These are phyloP conservation scores for Megalops cyprinoides DNA, from an alignment of 2,797 vertebrate species.

Conservation along the genomic window DNA sequence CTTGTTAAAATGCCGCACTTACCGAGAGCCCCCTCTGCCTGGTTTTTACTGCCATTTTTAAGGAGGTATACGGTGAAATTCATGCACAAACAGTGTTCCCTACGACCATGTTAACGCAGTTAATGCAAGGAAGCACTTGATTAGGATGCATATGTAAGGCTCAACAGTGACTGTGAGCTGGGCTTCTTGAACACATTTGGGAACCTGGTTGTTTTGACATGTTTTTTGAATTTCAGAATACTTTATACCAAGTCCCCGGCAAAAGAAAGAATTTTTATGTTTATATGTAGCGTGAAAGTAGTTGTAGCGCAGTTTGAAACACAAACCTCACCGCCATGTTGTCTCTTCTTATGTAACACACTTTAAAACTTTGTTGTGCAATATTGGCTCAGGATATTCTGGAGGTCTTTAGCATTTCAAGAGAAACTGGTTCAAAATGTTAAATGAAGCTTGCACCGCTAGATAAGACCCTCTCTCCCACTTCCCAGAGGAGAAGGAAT, in stretches of 20 bases:
- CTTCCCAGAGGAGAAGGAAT: neutral
- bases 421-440: conserved; percentile 17
- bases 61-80: neutral
- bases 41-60: neutral
- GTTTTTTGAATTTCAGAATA: too few relatives aligned
- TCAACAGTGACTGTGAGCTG: too few relatives aligned
- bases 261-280: too few relatives aligned
- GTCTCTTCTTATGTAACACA: neutral
- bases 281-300: too few relatives aligned
- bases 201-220: too few relatives aligned
- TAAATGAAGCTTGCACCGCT: conserved; percentile 15
- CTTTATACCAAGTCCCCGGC: too few relatives aligned
- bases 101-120: neutral
- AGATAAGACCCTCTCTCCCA: neutral
- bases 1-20: conserved; percentile 1
- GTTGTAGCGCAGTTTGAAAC: too few relatives aligned
- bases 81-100: neutral
- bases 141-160: neutral
- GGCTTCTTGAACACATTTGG: too few relatives aligned
- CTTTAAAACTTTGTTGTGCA: neutral
- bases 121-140: neutral
- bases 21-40: neutral
- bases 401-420: conserved; percentile 18
- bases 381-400: neutral
- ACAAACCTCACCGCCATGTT: neutral